Base-by-base conservation (phyloP, 1,140 invertebrate species). In the Grapholita molesta region DNA sequence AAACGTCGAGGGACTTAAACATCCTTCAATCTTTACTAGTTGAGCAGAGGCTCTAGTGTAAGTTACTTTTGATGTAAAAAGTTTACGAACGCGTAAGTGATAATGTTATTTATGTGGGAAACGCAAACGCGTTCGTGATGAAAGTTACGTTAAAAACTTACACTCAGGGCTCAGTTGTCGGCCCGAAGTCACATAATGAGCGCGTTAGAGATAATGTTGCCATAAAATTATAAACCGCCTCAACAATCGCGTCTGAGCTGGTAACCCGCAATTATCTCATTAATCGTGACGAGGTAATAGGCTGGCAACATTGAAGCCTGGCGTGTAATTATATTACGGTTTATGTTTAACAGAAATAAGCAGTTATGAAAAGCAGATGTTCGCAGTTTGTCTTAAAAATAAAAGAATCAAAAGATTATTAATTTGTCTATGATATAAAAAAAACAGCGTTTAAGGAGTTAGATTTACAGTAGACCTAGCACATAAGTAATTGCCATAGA, bases 231-330 rank as follows among this genome's bases (percentile, higher is more conserved):
- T 48, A 48, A 48, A 35, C 1, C 33, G 33, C 33, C 35, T 5
- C 18, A 48, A 48, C 42, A 61, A 61, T 28, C 55, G 55, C 55
- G 24, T 18, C 15, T 15, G 24, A 12, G 55, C 55, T 61, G 55
- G 55, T 25, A 61, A 61, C 55, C 55, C 25, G 1, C 28, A 61
- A 61, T 61, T 61, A 61, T 28, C 55, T 61, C 24, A 61, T 61
- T 61, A 61, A 61, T 61, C 55, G 55, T 15, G 55, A 61, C 55
- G 55, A 8, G 55, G 25, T 61, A 61, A 61, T 61, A 61, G 55
- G 55, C 55, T 61, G 55, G 55, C 55, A 61, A 61, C 55, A 61
- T 61, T 61, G 55, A 2, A 28, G 55, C 28, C n/a, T n/a, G n/a
- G n/a, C 4, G 2, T 38, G n/a, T 38, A 38, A 38, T 38, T 38